Evolutionary conservation across 2,797 vertebrate species (phyloP), one percentile per base, ranked within the genome.

Genomic region (Linurgus olivaceus): DNA sequence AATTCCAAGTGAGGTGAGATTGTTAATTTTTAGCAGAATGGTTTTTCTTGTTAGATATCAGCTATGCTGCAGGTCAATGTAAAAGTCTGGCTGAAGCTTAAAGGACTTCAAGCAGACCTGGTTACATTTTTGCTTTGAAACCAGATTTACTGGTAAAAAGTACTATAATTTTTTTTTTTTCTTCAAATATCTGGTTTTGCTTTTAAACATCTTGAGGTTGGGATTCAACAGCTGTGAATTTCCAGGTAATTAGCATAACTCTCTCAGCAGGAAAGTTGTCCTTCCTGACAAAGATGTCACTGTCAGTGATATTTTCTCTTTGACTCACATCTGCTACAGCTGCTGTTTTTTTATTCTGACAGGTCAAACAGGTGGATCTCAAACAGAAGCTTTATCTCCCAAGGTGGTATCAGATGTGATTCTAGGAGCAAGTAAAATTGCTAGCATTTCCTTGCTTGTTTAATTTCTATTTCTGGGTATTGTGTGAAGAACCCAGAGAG

Each of bases 231-330:
- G 78, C 57, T 83, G 54, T 83, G 57, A 83, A 59, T 94, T 92
- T 83, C 42, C 45, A 80, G 42, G 29, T 73, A 88, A 91, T 91
- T 87, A 93, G 13, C 81, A 59, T 79, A 85, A 67, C 7, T 73
- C 28, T 74, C 33, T 90, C 86, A 72, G 45, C 4, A 3, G 57
- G 45, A 92, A 70, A 23, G 6, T 48, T 74, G 45, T 67, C 71
- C 70, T 88, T 92, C 28, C 62, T 94, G 87, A 85, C 48, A 90
- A 82, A 92, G 81, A 63, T 63, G 40, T 87, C 75, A 72, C 80
- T 47, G 37, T 87, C 48, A 58, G 58, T 48, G 47, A 35, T 82
- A 40, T 58, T 90, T 92, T 81, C 25, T 63, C 50, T 65, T 83
- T 78, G 59, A 73, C 51, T 90, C 10, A 3, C 31, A 79, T 85